Evolutionary conservation across 2,888 invertebrate species (phyloP).

Genomic region (Amorpha juglandis): DNA sequence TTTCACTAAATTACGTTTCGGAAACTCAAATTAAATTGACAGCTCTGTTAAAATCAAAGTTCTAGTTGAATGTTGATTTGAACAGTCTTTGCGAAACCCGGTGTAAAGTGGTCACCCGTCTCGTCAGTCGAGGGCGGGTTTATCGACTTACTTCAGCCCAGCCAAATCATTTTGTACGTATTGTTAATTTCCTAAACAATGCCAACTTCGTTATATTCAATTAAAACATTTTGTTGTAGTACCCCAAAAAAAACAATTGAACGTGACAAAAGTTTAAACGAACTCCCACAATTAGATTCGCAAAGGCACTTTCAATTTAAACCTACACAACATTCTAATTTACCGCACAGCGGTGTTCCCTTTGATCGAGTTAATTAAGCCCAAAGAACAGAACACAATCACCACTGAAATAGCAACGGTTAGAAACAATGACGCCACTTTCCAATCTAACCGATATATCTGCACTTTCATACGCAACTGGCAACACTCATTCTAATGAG

Average conservation of each 20-base stretch:
- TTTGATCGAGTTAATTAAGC: constrained; percentile 21
- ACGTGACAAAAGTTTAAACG: neutral
- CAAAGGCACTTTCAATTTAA: neutral
- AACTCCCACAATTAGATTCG: neutral
- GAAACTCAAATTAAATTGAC: too few species aligned
- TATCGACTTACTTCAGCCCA: too few species aligned
- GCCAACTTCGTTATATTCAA: neutral
- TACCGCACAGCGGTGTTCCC: constrained; percentile 11
- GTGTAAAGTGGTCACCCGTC: too few species aligned
- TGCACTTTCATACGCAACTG: constrained; percentile 45
- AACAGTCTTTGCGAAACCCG: too few species aligned
- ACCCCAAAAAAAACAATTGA: neutral
- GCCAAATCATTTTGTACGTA: too few species aligned
- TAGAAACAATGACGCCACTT: constrained; percentile 22
- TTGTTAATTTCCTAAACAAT: too few species aligned
- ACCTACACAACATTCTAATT: neutral
- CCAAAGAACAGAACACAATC: constrained; percentile 20
- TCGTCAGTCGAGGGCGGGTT: too few species aligned
- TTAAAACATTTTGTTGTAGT: neutral
- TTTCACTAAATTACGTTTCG: too few species aligned
- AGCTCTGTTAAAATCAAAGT: too few species aligned
- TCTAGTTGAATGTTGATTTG: too few species aligned
- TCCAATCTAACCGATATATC: constrained; percentile 22
- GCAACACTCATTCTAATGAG: constrained; percentile 57
- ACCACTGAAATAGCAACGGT: constrained; percentile 12